Percentiles rank a stretch among this genome's conserved stretches.
Evolutionary conservation across 2,888 invertebrate genomes (phyloP).

Genomic region (Anarsia innoxiella): DNA sequence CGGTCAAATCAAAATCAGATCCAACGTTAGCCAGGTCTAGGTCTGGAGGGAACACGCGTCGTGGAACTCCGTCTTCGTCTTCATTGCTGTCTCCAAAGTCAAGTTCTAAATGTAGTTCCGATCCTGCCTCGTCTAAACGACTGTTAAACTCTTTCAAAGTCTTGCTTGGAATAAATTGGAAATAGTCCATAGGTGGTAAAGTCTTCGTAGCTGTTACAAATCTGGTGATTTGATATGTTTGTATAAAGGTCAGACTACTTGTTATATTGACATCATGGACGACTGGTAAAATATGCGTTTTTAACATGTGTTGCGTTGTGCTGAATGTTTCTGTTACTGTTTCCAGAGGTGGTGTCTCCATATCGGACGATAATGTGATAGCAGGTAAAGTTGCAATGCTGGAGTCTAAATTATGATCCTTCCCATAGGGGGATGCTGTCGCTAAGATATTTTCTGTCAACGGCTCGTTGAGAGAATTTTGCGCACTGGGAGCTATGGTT

Average conservation of each 20-base stretch:
- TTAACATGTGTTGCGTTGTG: conserved; percentile 90
- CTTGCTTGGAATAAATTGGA: conserved; percentile 90
- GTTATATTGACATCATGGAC: conserved; percentile 84
- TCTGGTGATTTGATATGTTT: conserved; percentile 91
- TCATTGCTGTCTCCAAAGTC: conserved; percentile 90
- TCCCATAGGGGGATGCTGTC: conserved; percentile 83
- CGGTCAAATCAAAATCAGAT: conserved; percentile 81
- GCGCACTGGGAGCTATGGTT: conserved; percentile 67
- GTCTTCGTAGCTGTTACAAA: conserved; percentile 94
- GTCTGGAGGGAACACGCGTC: conserved; percentile 77
- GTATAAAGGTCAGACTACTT: conserved; percentile 86
- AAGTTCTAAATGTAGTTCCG: conserved; percentile 88
- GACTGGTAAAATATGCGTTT: conserved; percentile 91
- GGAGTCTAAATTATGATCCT: conserved; percentile 81
- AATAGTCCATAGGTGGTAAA: conserved; percentile 89
- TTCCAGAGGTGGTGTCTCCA: conserved; percentile 90
- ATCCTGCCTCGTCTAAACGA: conserved; percentile 90
- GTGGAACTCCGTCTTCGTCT: conserved; percentile 66
- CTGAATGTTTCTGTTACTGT: conserved; percentile 94
- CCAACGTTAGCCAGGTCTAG: conserved; percentile 83
- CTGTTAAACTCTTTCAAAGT: conserved; percentile 92
- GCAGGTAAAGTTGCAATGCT: conserved; percentile 89
- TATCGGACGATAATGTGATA: conserved; percentile 82
- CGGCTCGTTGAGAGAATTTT: conserved; percentile 81
- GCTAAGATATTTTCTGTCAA: conserved; percentile 91